Conservation (phyloP, 1,140 invertebrate species). For the Heliconius nattereri region DNA sequence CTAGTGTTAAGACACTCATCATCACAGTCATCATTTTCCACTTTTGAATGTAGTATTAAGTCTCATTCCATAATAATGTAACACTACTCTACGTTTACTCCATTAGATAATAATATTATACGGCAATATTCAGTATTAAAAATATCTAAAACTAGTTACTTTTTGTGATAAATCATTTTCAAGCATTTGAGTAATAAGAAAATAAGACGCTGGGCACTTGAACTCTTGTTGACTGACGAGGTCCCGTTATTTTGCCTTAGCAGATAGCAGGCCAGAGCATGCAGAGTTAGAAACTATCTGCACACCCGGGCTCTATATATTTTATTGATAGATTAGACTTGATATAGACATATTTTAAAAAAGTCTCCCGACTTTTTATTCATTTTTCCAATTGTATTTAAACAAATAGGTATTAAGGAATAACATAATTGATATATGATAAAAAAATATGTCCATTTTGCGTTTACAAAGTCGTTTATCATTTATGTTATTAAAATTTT, state of each 20-base stretch:
- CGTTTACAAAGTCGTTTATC: too few relatives aligned
- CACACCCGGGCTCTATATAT: background rate
- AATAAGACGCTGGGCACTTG: conserved; percentile 43
- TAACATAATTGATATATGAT: too few relatives aligned
- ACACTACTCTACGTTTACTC: too few relatives aligned
- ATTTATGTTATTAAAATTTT: too few relatives aligned
- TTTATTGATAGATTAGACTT: background rate
- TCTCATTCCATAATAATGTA: background rate
- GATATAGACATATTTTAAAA: too few relatives aligned
- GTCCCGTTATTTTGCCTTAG: conserved; percentile 49
- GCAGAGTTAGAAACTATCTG: conserved; percentile 34
- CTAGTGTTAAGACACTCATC: too few relatives aligned
- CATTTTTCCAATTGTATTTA: too few relatives aligned
- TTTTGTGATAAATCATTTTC: conserved; percentile 1
- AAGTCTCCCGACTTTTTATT: too few relatives aligned
- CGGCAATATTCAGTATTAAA: background rate
- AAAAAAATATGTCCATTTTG: too few relatives aligned
- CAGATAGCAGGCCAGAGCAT: conserved; percentile 42
- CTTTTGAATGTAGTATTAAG: too few relatives aligned
- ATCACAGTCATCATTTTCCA: background rate
- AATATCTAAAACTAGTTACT: background rate
- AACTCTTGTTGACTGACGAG: conserved; percentile 44
- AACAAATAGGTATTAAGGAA: too few relatives aligned
- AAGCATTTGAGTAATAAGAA: conserved; percentile 29
- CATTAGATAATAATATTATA: background rate